These are phyloP conservation scores for Leguminivora glycinivorella DNA, from an alignment of 1,140 invertebrate genomes.

Conservation along the genomic window DNA sequence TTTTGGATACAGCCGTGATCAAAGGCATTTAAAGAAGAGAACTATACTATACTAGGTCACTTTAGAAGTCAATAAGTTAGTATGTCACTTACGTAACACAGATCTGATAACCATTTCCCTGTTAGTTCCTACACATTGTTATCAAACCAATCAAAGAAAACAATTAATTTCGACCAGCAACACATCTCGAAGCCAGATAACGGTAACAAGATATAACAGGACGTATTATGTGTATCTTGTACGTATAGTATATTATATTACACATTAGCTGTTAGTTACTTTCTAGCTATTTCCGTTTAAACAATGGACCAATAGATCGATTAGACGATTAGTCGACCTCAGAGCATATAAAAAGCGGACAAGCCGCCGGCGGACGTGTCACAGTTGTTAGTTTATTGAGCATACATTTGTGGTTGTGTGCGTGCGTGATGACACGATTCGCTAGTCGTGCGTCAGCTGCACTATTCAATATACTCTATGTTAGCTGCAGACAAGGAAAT, in stretches of 20 bases:
- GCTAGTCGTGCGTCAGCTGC: too few species aligned
- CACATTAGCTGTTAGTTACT: slow-evolving; percentile 24
- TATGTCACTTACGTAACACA: neutral
- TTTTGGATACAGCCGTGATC: too few species aligned
- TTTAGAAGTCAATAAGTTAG: slow-evolving; percentile 2
- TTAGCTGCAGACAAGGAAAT: too few species aligned
- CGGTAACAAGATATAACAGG: slow-evolving; percentile 16
- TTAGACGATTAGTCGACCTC: slow-evolving; percentile 5
- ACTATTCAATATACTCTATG: too few species aligned
- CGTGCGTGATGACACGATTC: too few species aligned
- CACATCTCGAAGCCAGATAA: slow-evolving; percentile 5
- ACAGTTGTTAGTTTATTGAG: too few species aligned
- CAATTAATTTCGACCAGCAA: slow-evolving; percentile 13
- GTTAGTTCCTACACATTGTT: slow-evolving; percentile 10
- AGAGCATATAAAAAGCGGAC: too few species aligned
- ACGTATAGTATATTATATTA: too few species aligned
- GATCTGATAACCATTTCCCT: neutral
- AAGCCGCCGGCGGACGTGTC: too few species aligned
- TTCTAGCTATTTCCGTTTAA: slow-evolving; percentile 25
- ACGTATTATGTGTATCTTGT: slow-evolving; percentile 15
- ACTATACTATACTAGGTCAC: neutral
- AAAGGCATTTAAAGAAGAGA: neutral
- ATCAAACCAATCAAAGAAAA: slow-evolving; percentile 19
- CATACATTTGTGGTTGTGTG: too few species aligned
- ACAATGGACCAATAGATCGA: slow-evolving; percentile 21